Evolutionary conservation across 2,113 vertebrate species (phyloP).

Genomic region (Murina feae): DNA sequence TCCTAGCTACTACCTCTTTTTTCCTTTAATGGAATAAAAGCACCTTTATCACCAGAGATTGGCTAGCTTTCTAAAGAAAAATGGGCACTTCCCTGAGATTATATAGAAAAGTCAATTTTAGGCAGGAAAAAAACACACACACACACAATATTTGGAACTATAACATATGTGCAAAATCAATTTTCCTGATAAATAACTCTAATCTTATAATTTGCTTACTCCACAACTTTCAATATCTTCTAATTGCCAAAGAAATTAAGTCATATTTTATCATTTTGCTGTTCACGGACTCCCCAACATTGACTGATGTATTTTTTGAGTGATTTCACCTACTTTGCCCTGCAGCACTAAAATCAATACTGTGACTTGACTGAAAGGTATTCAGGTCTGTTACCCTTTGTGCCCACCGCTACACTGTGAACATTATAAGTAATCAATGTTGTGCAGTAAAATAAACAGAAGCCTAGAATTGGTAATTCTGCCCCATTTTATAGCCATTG

Average conservation of each 20-base stretch:
- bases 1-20: neutral
- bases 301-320: neutral
- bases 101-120: slow-evolving; percentile 53
- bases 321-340: neutral
- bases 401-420: neutral
- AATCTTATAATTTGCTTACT: slow-evolving; percentile 49
- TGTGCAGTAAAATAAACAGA: neutral
- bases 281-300: neutral
- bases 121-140: neutral
- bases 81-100: slow-evolving; percentile 2
- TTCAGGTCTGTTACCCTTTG: neutral
- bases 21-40: neutral
- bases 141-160: slow-evolving; percentile 18
- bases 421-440: neutral
- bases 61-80: slow-evolving; percentile 37
- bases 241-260: slow-evolving; percentile 54
- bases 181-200: slow-evolving; percentile 30
- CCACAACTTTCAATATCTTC: slow-evolving; percentile 17
- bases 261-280: slow-evolving; percentile 30
- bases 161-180: slow-evolving; percentile 45
- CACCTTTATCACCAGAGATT: neutral
- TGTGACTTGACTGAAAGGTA: neutral
- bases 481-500: neutral
- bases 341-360: neutral
- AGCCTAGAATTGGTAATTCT: neutral